Base-by-base conservation (phyloP, 2,888 invertebrate species). In the Sericinus montela region DNA sequence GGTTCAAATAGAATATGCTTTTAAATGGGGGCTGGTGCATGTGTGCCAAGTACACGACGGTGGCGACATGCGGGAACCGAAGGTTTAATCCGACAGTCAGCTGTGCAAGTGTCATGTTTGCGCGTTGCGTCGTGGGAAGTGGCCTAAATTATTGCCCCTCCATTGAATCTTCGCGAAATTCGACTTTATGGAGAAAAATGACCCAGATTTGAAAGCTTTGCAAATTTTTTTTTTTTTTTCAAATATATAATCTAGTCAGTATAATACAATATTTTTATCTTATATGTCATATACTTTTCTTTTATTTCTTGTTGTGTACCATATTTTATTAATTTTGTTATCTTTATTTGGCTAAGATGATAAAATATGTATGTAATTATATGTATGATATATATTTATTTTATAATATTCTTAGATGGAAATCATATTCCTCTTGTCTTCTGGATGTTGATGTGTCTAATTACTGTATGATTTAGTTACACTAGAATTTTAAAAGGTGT, bases 41-140 rank as follows among this genome's bases (percentile, higher is more conserved):
- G 29, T 30, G 40, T 35, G 45, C 44, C 30, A 14, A 13, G 23
- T 32, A 32, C 63, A 68, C 73, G 70, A 72, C 74, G 69, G 73
- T 73, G 65, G 70, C 65, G 59, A 65, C 60, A 63, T 69, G 45
- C 44, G 53, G 51, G 62, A 45, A 65, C 59, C 69, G 71, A 69
- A 67, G 66, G 62, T 60, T 66, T 66, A 23, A 25, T 73, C 74
- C 74, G 79, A 66, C 81, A 86, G 87, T 88, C 87, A 87, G 87
- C 87, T 88, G 87, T 86, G 85, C 79, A 67, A 76, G 75, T 80
- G 80, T 75, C 81, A 81, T 77, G 76, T 74, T 70, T 63, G 65
- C 60, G 61, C 62, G 54, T 56, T 59, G 70, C 63, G 70, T 65
- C 72, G 80, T 84, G 80, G 80, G 86, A 85, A 84, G 73, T 80